phyloP scores from a whole-genome alignment of 1,140 invertebrate genomes.

The Euborellia annulipes region DNA sequence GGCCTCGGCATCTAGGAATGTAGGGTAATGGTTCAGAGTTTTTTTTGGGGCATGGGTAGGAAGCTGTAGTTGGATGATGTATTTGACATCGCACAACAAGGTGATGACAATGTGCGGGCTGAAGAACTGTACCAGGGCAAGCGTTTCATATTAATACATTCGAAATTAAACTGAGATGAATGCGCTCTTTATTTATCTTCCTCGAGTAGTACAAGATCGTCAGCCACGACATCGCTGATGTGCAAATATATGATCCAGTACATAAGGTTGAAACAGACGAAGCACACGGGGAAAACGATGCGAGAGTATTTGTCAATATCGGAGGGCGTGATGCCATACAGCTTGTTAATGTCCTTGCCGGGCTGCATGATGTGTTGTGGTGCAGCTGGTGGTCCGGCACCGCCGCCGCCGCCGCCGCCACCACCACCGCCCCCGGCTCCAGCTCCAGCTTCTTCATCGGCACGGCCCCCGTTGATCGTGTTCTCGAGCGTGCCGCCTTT shows the following conservation, averaged over 20 bases:
- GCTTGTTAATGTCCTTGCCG: slow-evolving; percentile 45
- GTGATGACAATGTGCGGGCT: background rate
- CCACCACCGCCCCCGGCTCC: slow-evolving; percentile 20
- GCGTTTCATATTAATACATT: background rate
- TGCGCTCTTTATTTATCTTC: slow-evolving; percentile 49
- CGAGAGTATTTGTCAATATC: slow-evolving; percentile 94
- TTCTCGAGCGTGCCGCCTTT: slow-evolving; percentile 31
- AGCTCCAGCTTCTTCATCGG: slow-evolving; percentile 21
- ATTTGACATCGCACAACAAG: background rate
- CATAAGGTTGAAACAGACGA: slow-evolving; percentile 94
- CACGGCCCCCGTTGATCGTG: slow-evolving; percentile 27
- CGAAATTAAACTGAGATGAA: background rate
- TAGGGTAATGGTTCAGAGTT: background rate
- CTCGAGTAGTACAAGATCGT: slow-evolving; percentile 74
- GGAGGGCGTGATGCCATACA: slow-evolving; percentile 70
- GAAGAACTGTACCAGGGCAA: background rate
- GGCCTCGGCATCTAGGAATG: background rate
- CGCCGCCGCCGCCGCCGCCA: slow-evolving; percentile 28
- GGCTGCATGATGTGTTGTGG: slow-evolving; percentile 61
- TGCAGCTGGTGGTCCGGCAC: slow-evolving; percentile 40
- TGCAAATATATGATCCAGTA: slow-evolving; percentile 96
- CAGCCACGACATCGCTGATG: slow-evolving; percentile 85
- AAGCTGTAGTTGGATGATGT: background rate
- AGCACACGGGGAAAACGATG: slow-evolving; percentile 91
- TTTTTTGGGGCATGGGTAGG: background rate